These are phyloP conservation scores for Lydus trimaculatus DNA, from an alignment of 2,888 invertebrate species.

Conservation along the genomic window DNA sequence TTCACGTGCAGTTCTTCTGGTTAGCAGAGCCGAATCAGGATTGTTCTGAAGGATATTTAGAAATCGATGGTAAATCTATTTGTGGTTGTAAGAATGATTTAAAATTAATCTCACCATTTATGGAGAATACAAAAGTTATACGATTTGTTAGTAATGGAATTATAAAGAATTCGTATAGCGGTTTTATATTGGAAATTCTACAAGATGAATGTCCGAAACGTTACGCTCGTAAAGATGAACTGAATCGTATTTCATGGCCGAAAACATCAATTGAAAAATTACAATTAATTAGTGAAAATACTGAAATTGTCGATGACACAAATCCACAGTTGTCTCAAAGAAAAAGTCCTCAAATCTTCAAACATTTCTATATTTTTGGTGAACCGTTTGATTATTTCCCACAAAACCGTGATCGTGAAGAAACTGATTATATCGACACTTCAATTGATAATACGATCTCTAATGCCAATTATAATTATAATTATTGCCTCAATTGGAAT, in stretches of 20 bases:
- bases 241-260: constrained; percentile 42
- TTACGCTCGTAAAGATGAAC: constrained; percentile 42
- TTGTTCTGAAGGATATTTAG: constrained; percentile 64
- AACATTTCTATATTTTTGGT: constrained; percentile 51
- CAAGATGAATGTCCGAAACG: constrained; percentile 65
- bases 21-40: constrained; percentile 58
- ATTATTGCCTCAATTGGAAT: constrained; percentile 43
- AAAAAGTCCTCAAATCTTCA: constrained; percentile 33
- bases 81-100: constrained; percentile 66
- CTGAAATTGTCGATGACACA: constrained; percentile 34
- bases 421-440: constrained; percentile 51
- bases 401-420: constrained; percentile 46
- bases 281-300: constrained; percentile 43
- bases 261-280: constrained; percentile 36
- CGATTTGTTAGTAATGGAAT: constrained; percentile 60
- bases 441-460: constrained; percentile 39
- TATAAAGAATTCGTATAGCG: constrained; percentile 56
- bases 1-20: constrained; percentile 66
- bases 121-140: constrained; percentile 58
- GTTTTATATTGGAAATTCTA: constrained; percentile 65
- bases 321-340: background rate
- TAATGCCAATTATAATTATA: constrained; percentile 39
- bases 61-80: constrained; percentile 65
- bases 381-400: constrained; percentile 39
- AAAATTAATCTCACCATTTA: constrained; percentile 54